Evolutionary conservation across 2,888 invertebrate genomes (phyloP), one percentile per base, ranked within the genome.

Genomic region (Protodeltote pygarga): DNA sequence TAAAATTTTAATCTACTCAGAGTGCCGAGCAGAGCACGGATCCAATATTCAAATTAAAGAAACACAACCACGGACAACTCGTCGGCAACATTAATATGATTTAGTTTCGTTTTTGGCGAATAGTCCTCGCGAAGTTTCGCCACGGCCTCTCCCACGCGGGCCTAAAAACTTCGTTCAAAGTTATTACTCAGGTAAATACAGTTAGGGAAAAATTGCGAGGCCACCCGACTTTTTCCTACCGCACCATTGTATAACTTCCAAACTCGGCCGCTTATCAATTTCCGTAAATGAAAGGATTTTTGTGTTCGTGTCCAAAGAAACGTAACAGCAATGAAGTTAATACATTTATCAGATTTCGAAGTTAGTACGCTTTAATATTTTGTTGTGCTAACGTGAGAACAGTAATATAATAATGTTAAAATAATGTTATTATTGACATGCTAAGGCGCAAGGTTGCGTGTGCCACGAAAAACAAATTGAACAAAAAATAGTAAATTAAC

Each of bases 111-210:
- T 81, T 81, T 78, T 75, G 65, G 74, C 69, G 73, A 77, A 79
- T 77, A 78, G 75, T 73, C 75, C 53, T 52, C 37, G 53, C 46
- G 57, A 78, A 83, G 68, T 79, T 77, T 63, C 45, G 41, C 65
- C 50, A 46, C 58, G 55, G 62, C 61, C 57, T 59, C 61, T 63
- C 67, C 73, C 60, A 61, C 57, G 50, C 69, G 58, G 69, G 61
- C 51, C 66, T 65, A 62, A 66, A 79, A 83, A 82, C 62, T 79
- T 79, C 51, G 17, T 50, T 38, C 59, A 45, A 79, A 83, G 83
- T 83, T 83, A 81, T 82, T 79, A 81, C 80, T 77, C 75, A 84
- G 80, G 82, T 83, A 83, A 82, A 83, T 81, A 81, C 71, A 80
- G 78, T 81, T 80, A 75, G 55, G 73, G 74, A 72, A 78, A 79